Conservation (phyloP, 2,888 invertebrate species). For the Ormia ochracea region DNA sequence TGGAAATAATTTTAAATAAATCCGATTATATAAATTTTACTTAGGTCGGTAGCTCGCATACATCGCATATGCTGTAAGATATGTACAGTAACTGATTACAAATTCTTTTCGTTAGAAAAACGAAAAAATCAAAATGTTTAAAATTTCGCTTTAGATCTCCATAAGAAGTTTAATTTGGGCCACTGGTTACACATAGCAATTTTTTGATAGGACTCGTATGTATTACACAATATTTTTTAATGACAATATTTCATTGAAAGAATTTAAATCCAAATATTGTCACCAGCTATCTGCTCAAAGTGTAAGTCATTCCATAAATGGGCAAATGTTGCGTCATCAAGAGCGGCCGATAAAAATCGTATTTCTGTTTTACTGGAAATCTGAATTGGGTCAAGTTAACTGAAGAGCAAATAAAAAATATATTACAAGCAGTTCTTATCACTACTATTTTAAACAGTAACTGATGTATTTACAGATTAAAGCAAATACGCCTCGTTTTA, state of each 20-base stretch:
- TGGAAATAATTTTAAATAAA: too few species aligned
- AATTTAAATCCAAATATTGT: neutral
- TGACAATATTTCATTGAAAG: neutral
- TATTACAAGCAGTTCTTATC: neutral
- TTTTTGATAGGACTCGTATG: neutral
- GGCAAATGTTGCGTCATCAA: neutral
- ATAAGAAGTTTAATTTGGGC: too few species aligned
- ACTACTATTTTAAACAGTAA: neutral
- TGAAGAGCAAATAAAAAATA: neutral
- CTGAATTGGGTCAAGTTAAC: constrained; percentile 36
- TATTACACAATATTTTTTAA: neutral
- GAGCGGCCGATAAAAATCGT: neutral
- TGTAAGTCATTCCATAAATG: neutral
- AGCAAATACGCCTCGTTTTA: neutral
- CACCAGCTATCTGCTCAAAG: neutral
- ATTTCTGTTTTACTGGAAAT: neutral
- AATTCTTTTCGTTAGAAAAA: too few species aligned
- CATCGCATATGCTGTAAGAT: too few species aligned
- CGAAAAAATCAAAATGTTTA: too few species aligned
- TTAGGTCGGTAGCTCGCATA: too few species aligned
- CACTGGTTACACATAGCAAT: too few species aligned
- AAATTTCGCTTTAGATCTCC: too few species aligned
- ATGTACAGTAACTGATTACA: too few species aligned
- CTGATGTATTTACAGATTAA: constrained; percentile 24
- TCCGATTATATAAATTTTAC: too few species aligned